Evolutionary conservation across 2,888 invertebrate species (phyloP).

Genomic region (Rhagium mordax): DNA sequence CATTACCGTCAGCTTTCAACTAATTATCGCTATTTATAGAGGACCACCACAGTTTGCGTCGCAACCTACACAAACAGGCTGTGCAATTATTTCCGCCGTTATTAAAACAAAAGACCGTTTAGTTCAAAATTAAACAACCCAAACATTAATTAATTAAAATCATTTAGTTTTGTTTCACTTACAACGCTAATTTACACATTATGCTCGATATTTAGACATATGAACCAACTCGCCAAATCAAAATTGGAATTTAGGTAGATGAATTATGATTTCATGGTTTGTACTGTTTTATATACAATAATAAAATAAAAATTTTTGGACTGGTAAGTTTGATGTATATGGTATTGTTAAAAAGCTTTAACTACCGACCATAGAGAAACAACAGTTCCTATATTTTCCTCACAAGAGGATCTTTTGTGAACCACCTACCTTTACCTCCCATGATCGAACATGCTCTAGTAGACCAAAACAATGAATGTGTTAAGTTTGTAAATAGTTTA

Average conservation of each 20-base stretch:
- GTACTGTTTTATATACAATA: no score
- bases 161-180: background rate
- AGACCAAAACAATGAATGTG: no score
- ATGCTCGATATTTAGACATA: constrained; percentile 13
- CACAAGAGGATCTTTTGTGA: no score
- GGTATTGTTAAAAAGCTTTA: no score
- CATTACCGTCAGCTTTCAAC: constrained; percentile 25
- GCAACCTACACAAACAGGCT: background rate
- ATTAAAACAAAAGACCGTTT: constrained; percentile 27
- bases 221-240: background rate
- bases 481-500: no score
- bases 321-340: no score
- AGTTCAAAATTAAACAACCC: constrained; percentile 22
- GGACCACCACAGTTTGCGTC: background rate
- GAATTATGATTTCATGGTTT: background rate
- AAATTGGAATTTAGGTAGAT: background rate
- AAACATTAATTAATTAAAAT: constrained; percentile 27
- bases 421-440: no score
- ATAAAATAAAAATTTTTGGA: no score
- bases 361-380: no score
- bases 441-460: no score
- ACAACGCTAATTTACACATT: background rate
- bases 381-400: no score
- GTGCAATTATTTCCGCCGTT: constrained; percentile 21
- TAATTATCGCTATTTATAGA: constrained; percentile 30